Percentiles rank a stretch among this genome's conserved stretches.
These are phyloP conservation scores for Helicoverpa assulta DNA, from an alignment of 2,888 invertebrate species.

Conservation along the genomic window DNA sequence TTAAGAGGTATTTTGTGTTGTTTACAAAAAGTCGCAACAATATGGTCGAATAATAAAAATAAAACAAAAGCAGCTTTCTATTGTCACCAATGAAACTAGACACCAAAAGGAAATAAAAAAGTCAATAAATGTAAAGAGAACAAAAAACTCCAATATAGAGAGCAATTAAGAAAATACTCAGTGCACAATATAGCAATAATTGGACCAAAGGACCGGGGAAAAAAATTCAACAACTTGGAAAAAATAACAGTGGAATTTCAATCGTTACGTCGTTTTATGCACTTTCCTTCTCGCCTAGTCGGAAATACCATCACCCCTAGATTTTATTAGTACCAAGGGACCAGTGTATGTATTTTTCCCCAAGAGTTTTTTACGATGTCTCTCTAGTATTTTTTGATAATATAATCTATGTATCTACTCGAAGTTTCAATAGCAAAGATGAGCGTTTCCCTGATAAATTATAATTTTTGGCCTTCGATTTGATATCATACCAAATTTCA, in stretches of 20 bases:
- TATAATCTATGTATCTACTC: slow-evolving; percentile 9
- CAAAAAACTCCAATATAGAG: slow-evolving; percentile 13
- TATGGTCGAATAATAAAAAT: background rate
- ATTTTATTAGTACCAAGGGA: slow-evolving; percentile 56
- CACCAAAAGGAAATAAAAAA: slow-evolving; percentile 16
- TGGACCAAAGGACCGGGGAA: slow-evolving; percentile 35
- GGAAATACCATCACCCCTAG: slow-evolving; percentile 39
- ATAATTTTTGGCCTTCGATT: no score
- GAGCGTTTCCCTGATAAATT: no score
- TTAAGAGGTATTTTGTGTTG: no score
- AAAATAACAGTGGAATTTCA: slow-evolving; percentile 53
- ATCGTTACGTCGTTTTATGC: slow-evolving; percentile 54
- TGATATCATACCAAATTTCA: no score
- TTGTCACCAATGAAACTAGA: background rate
- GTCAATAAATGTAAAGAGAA: background rate
- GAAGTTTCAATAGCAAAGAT: no score
- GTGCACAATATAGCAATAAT: slow-evolving; percentile 41
- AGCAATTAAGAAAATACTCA: slow-evolving; percentile 41
- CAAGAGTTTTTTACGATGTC: slow-evolving; percentile 38
- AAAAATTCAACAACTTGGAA: slow-evolving; percentile 28
- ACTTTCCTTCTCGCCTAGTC: slow-evolving; percentile 36
- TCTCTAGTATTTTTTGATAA: slow-evolving; percentile 27
- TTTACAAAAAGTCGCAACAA: no score
- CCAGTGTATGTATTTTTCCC: slow-evolving; percentile 55
- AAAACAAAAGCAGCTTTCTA: background rate